Evolutionary conservation across 1,140 invertebrate species (phyloP).

Genomic region (Zeugodacus cucurbitae): DNA sequence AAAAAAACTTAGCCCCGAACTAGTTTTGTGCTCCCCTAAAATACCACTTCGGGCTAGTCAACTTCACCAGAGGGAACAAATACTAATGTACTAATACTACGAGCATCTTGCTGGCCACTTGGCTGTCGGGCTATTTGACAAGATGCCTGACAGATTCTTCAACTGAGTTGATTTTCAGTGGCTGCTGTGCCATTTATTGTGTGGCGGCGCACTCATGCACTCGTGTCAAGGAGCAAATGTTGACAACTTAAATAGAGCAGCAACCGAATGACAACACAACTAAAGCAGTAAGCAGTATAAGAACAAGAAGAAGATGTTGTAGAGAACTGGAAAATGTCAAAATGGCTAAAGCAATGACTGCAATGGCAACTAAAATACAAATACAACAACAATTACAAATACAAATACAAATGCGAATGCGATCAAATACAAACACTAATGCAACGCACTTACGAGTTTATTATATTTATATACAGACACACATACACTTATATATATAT

Average conservation of each 20-base stretch:
- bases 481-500: background rate
- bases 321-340: background rate
- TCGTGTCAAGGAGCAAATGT: slow-evolving; percentile 31
- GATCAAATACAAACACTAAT: slow-evolving; percentile 6
- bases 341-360: background rate
- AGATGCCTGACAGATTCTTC: slow-evolving; percentile 31
- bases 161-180: slow-evolving; percentile 34
- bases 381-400: background rate
- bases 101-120: background rate
- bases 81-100: background rate
- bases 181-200: slow-evolving; percentile 20
- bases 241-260: slow-evolving; percentile 34
- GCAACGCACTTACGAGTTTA: background rate
- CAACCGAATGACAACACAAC: slow-evolving; percentile 23
- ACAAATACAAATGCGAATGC: background rate
- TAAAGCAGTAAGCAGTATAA: background rate
- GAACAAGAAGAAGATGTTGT: background rate
- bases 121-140: background rate
- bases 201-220: slow-evolving; percentile 27
- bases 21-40: too few relatives aligned
- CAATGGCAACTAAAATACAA: background rate
- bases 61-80: background rate
- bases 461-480: background rate
- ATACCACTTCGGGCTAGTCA: too few relatives aligned
- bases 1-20: too few relatives aligned